Conservation (phyloP, 2,888 invertebrate species). For the Latrodectus hesperus region DNA sequence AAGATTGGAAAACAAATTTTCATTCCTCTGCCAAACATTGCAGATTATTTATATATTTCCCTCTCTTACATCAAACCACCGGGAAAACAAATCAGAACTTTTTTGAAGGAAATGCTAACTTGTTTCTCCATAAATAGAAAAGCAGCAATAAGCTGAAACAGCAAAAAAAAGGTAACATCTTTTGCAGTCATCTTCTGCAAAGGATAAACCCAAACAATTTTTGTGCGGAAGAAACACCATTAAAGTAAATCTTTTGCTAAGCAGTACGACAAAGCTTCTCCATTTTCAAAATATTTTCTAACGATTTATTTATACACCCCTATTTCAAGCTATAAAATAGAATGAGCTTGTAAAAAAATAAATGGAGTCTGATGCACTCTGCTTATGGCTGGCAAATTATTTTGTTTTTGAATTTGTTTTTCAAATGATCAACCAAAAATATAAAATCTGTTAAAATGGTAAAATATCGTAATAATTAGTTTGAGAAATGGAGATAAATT, state of each 20-base stretch:
- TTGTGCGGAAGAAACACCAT: constrained; percentile 57
- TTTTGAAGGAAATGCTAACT: constrained; percentile 6
- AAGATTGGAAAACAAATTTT: too few species aligned
- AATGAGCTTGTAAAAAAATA: constrained; percentile 2
- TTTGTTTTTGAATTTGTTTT: too few species aligned
- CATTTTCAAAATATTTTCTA: constrained; percentile 59
- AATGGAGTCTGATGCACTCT: too few species aligned
- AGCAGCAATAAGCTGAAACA: constrained; percentile 42
- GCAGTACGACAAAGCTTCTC: constrained; percentile 49
- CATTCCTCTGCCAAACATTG: too few species aligned
- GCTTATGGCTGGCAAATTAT: too few species aligned
- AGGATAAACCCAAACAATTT: constrained; percentile 30
- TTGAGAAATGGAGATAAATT: too few species aligned
- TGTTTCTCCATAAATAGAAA: constrained; percentile 53
- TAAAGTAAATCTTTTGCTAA: constrained; percentile 45
- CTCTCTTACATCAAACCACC: too few species aligned
- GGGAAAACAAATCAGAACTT: too few species aligned
- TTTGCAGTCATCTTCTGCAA: constrained; percentile 15
- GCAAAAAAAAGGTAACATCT: neutral
- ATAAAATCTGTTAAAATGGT: too few species aligned
- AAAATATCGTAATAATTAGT: too few species aligned
- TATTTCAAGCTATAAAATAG: constrained; percentile 27
- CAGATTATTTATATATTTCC: too few species aligned
- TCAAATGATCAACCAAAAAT: too few species aligned
- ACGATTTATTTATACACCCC: constrained; percentile 66